These are phyloP conservation scores for Xestia c-nigrum DNA, from an alignment of 2,888 invertebrate species.

Conservation along the genomic window DNA sequence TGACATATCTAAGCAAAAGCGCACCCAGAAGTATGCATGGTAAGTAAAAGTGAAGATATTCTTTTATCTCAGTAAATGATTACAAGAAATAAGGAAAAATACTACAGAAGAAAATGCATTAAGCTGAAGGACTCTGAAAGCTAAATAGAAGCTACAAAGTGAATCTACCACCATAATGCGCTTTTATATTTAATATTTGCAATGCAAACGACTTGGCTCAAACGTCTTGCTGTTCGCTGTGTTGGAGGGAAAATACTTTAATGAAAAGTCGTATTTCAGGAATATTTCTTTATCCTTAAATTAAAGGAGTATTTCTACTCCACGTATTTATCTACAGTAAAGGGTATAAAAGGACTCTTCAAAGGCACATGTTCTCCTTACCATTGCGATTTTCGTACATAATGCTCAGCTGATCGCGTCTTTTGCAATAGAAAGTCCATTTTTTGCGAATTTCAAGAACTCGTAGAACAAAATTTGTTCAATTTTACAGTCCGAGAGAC, in stretches of 20 bases:
- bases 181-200: constrained; percentile 30
- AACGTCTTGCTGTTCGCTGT: constrained; percentile 18
- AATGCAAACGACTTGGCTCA: constrained; percentile 34
- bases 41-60: not conserved
- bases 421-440: too few relatives aligned
- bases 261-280: constrained; percentile 5
- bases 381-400: too few relatives aligned
- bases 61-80: not conserved
- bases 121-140: constrained; percentile 11
- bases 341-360: too few relatives aligned
- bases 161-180: constrained; percentile 16
- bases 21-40: not conserved
- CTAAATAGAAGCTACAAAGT: constrained; percentile 21
- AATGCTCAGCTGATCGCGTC: too few relatives aligned
- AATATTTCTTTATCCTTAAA: not conserved
- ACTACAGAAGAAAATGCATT: constrained; percentile 6
- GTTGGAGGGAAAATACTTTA: constrained; percentile 18
- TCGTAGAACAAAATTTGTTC: too few relatives aligned
- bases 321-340: not conserved
- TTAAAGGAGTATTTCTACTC: not conserved
- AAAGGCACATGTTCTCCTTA: too few relatives aligned
- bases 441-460: too few relatives aligned
- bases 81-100: not conserved
- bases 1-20: not conserved
- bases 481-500: too few relatives aligned